Base-by-base conservation (phyloP, 1,140 invertebrate genomes). In the Diplogasteroides magnus region DNA sequence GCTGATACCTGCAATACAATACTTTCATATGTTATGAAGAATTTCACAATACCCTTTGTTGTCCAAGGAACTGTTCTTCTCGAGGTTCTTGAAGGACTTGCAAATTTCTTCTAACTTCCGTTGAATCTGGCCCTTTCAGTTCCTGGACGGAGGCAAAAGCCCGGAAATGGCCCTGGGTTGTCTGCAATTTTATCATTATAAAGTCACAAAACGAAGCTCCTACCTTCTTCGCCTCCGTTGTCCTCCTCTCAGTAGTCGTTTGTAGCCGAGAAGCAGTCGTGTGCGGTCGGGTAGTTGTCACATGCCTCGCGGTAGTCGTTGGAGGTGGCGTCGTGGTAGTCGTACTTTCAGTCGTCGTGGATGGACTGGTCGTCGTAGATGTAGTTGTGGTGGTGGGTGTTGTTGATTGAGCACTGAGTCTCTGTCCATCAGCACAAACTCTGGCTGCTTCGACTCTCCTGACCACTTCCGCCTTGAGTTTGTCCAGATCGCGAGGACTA, bases 391-490 rank as follows among this genome's bases (percentile, higher is more conserved):
- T 67, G 19, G 32, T 61, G 25, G 31, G 13, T n/a, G 66, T 26
- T 56, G 13, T 69, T 32, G 27, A 66, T 56, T 48, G 56, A 31
- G 60, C 19, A 29, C 61, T 56, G 31, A 69, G 29, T 64, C 48
- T 62, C 32, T 56, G 56, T 1, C 68, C 68, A 57, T 69, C 27
- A 28, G 3, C 2, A 25, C 68, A 60, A 65, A 69, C 55, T 26
- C 60, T 60, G 25, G 32, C 64, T 62, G 48, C 48, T 15, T 69
- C 68, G 2, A 23, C 31, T 1, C 64, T 56, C 32, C 57, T 48
- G 55, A 72, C 37, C 55, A 72, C 3, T 29, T 69, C 29, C 13
- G 37, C 61, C 27, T 26, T 26, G 31, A 65, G 28, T 69, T 70
- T 56, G 62, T 56, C 19, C 27, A 60, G 25, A 58, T 70, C 23